Evolutionary conservation across 1,140 invertebrate species (phyloP).

Genomic region (Scaptodrosophila lebanonensis): DNA sequence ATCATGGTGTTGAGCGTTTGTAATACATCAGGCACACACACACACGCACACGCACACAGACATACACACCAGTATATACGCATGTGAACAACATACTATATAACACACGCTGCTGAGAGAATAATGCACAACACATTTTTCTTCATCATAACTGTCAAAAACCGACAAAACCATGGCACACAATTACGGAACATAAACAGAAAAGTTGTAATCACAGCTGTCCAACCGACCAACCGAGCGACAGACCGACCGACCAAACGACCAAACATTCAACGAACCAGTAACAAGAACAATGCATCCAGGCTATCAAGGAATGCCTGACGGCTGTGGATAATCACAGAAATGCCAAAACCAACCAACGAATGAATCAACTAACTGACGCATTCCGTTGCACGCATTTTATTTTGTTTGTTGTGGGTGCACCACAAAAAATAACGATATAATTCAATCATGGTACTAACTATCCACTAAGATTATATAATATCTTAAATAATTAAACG

Average conservation of each 20-base stretch:
- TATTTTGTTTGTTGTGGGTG: slow-evolving; percentile 54
- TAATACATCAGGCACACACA: slow-evolving; percentile 14
- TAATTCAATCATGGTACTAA: too few relatives aligned
- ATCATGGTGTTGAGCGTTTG: slow-evolving; percentile 12
- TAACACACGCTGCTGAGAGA: too few relatives aligned
- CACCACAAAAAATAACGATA: too few relatives aligned
- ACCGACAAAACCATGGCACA: slow-evolving; percentile 45
- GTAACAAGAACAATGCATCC: slow-evolving; percentile 13
- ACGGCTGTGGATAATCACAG: slow-evolving; percentile 44
- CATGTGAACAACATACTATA: too few relatives aligned
- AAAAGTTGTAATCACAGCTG: slow-evolving; percentile 73
- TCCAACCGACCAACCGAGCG: slow-evolving; percentile 43
- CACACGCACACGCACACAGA: slow-evolving; percentile 8
- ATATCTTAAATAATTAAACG: too few relatives aligned
- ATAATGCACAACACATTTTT: slow-evolving; percentile 41
- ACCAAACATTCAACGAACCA: too few relatives aligned
- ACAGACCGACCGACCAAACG: slow-evolving; percentile 14
- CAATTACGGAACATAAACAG: slow-evolving; percentile 68
- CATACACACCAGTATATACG: neutral
- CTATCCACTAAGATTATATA: too few relatives aligned
- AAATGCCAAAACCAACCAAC: slow-evolving; percentile 37
- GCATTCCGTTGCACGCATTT: slow-evolving; percentile 38
- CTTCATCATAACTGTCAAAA: slow-evolving; percentile 72
- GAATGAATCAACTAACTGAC: slow-evolving; percentile 30
- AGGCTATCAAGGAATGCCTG: too few relatives aligned